Evolutionary conservation across 2,113 vertebrate genomes (phyloP).

Genomic region (Ahaetulla prasina): DNA sequence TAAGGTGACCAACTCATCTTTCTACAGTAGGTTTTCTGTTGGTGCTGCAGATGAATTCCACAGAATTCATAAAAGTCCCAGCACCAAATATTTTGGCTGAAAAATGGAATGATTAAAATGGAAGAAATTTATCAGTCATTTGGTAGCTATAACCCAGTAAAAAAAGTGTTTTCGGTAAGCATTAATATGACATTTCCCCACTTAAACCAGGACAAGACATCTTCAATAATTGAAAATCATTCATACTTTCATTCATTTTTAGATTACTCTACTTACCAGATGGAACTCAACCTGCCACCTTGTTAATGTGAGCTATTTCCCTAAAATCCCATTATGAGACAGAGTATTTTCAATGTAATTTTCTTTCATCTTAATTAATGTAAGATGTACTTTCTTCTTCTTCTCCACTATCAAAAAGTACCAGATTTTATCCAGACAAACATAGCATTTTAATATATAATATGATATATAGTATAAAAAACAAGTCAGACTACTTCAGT

Average conservation of each 20-base stretch:
- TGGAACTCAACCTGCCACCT: not conserved
- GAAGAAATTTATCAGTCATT: not conserved
- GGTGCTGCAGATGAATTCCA: too few relatives aligned
- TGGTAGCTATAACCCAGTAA: not conserved
- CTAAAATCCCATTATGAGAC: constrained; percentile 22
- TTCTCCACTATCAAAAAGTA: constrained; percentile 14
- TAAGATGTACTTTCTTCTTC: constrained; percentile 34
- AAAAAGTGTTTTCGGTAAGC: not conserved
- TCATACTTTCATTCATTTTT: not conserved
- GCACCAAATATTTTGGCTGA: not conserved
- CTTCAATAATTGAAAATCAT: not conserved
- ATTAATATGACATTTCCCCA: not conserved
- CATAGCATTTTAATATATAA: not conserved
- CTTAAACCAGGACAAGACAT: not conserved
- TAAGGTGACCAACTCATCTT: not conserved
- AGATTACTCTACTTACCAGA: fast-evolving
- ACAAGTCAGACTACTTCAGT: constrained; percentile 19
- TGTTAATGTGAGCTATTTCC: constrained; percentile 47
- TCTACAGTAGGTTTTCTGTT: not conserved
- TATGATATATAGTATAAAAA: not conserved
- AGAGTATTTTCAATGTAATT: constrained; percentile 45
- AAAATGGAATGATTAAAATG: not conserved
- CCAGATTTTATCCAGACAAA: constrained; percentile 13
- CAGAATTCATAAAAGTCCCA: too few relatives aligned
- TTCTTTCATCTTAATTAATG: constrained; percentile 14